Evolutionary conservation across 2,113 vertebrate species (phyloP), one percentile per base, ranked within the genome.

Genomic region (Tenrec ecaudatus): DNA sequence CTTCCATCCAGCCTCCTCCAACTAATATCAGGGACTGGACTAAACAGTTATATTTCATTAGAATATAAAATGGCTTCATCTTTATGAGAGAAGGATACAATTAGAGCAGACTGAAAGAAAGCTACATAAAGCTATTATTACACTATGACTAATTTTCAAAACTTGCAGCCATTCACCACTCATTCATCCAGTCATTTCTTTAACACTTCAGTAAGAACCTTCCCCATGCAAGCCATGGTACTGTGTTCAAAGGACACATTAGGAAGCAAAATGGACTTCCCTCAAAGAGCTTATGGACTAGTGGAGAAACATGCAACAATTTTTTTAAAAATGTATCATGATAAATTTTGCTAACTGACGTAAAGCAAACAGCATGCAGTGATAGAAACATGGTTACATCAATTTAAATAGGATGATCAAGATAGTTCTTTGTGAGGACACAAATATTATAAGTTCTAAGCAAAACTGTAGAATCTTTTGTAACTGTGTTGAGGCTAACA

Each of bases 1-100:
- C 95, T 98, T 96, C 98, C 98, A 94, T 99, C 98, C 95, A 98
- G 98, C 96, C 98, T 98, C 94, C 96, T 98, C 99, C 99, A 99
- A 76, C 97, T 98, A 95, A 99, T 99, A 57, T 96, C 98, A 89
- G 99, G 99, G 96, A 99, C 98, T 57, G 98, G 99, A 96, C 99
- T 99, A 95, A 97, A 93, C 87, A 97, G 96, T 98, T 95, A 95
- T 36, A 89, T 88, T 95, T 93, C 76, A 25, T 97, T 96, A 98
- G 95, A 95, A 95, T 58, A 96, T 66, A 31, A 68, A 25, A 92
- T 1, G 57, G 0, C 1, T 25, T 60, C 36, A 33, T 69, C 36
- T 78, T 96, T 90, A 93, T 0, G 77, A n/a, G 25, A 96, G 92
- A 66, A 97, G 96, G 94, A 96, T 94, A 94, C 97, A 29, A 16